Evolutionary conservation across 2,113 vertebrate genomes (phyloP), one percentile per base, ranked within the genome.

Genomic region (Struthio camelus): DNA sequence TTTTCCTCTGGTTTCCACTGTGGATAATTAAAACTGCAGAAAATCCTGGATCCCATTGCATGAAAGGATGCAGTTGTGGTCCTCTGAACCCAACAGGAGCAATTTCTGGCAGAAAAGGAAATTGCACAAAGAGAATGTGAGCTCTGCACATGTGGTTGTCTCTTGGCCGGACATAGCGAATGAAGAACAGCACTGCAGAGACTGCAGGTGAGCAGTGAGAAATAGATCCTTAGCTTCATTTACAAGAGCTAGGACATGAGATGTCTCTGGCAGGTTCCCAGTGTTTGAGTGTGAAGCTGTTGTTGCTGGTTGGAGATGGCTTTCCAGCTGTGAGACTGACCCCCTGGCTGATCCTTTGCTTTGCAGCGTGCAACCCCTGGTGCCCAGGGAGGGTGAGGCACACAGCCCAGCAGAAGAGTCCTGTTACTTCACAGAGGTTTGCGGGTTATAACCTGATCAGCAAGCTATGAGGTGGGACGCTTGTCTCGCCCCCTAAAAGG

Each of bases 1-100:
- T 91, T 84, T 79, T 84, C 61, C 58, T 73, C 20, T 82, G 4
- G 11, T 89, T 96, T 90, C 77, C 88, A 93, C 83, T 51, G 67
- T 50, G 87, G 64, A 64, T n/a, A 53, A 84, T 96, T 87, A 87
- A 94, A 97, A 77, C 12, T 2, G 20, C 85, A 93, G 91, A 85
- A 83, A 56, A 66, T 87, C 73, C 91, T 95, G 92, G 89, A 90
- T 94, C 85, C 70, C 54, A 0, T 16, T 87, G 89, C 84, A 42
- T 8, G 66, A 18, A 80, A 72, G 51, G 93, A 54, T 67, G 67
- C 34, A 42, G 86, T 50, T 2, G 1, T 64, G 78, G 27, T 56
- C 75, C 78, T 87, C 76, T 20, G 59, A 77, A 85, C 64, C 71
- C 85, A 93, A 77, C 50, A 85, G 89, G 4, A 46, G 95, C 42